These are phyloP conservation scores for Ardeotis arabs DNA, from an alignment of 2,113 vertebrate genomes.

Conservation along the genomic window DNA sequence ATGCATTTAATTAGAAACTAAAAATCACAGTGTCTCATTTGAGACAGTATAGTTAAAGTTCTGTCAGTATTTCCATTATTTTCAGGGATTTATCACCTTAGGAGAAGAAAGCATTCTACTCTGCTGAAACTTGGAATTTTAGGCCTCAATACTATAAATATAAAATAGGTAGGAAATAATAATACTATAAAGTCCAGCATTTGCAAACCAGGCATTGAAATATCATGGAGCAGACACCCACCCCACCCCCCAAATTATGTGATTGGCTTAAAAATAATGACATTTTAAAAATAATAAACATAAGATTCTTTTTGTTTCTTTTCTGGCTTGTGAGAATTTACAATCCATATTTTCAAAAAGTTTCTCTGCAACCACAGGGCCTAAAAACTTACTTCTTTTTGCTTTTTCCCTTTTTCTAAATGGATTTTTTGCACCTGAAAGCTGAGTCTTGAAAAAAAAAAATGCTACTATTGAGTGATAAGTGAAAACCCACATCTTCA, in stretches of 20 bases:
- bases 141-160: neutral
- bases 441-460: neutral
- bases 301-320: neutral
- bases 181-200: neutral
- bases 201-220: neutral
- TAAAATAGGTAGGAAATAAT: slow-evolving; percentile 9
- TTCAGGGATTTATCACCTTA: slow-evolving; percentile 32
- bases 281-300: neutral
- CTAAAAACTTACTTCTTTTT: neutral
- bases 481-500: neutral
- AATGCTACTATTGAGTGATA: neutral
- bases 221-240: neutral
- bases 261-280: neutral
- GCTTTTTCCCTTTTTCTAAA: neutral
- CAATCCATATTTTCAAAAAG: neutral
- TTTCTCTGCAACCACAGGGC: neutral
- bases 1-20: slow-evolving; percentile 55
- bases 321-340: neutral
- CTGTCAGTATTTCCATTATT: slow-evolving; percentile 38
- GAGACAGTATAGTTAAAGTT: slow-evolving; percentile 7
- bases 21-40: slow-evolving; percentile 18
- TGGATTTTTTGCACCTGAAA: neutral
- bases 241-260: neutral
- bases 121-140: neutral
- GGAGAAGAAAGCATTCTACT: slow-evolving; percentile 22